Evolutionary conservation across 2,113 vertebrate species (phyloP).

Genomic region (Cyprinodon tularosa): DNA sequence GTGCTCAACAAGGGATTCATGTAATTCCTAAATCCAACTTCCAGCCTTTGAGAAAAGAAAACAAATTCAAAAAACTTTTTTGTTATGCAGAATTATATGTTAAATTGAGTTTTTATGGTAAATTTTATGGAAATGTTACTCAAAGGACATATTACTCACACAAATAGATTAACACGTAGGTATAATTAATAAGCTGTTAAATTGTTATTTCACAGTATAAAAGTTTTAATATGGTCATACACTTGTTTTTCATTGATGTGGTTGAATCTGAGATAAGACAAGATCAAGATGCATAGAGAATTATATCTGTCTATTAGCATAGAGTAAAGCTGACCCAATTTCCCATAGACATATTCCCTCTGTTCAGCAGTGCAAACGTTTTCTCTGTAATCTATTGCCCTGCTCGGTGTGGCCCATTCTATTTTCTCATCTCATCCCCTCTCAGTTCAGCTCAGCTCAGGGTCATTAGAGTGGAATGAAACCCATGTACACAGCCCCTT

Average conservation of each 20-base stretch:
- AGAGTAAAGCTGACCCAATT: not conserved
- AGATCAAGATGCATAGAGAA: not conserved
- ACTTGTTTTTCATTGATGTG: not conserved
- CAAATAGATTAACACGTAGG: too few relatives aligned
- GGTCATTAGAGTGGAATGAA: constrained; percentile 60
- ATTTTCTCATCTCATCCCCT: constrained; percentile 57
- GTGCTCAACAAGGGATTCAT: too few relatives aligned
- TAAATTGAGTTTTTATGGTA: too few relatives aligned
- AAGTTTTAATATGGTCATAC: not conserved
- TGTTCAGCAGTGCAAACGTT: constrained; percentile 5
- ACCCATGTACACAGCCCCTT: constrained; percentile 55
- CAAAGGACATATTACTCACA: too few relatives aligned
- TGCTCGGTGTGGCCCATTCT: constrained; percentile 42
- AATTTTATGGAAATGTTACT: too few relatives aligned
- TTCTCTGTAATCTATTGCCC: constrained; percentile 33
- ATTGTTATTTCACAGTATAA: not conserved
- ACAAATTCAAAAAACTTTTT: too few relatives aligned
- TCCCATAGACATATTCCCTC: not conserved
- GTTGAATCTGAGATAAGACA: not conserved
- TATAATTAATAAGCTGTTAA: not conserved
- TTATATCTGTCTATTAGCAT: not conserved
- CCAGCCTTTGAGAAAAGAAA: too few relatives aligned
- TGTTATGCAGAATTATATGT: too few relatives aligned
- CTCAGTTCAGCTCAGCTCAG: constrained; percentile 38
- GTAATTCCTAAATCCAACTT: too few relatives aligned